These are phyloP conservation scores for Spatula versicolor DNA, from an alignment of 2,797 vertebrate genomes.

Conservation along the genomic window DNA sequence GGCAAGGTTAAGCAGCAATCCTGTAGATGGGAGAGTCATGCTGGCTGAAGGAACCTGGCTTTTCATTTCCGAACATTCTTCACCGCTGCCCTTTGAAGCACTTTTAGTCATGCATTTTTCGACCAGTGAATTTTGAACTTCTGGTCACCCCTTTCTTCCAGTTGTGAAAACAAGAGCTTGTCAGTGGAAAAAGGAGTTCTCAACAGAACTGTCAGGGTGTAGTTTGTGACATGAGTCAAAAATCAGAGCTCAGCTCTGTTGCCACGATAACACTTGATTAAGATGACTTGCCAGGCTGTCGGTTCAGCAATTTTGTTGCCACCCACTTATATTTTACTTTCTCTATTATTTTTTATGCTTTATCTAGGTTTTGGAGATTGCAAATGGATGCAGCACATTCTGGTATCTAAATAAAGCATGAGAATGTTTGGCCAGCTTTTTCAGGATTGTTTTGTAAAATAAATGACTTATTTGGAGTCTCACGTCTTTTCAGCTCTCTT, in stretches of 20 bases:
- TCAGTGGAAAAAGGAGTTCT: constrained; percentile 42
- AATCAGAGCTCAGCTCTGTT: constrained; percentile 17
- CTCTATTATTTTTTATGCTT: constrained; percentile 19
- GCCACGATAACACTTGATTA: not conserved
- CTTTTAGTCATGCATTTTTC: constrained; percentile 35
- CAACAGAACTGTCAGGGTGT: constrained; percentile 9
- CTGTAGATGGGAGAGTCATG: not conserved
- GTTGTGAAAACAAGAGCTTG: constrained; percentile 56
- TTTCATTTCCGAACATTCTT: not conserved
- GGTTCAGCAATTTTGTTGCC: not conserved
- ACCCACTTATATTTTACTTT: constrained; percentile 32
- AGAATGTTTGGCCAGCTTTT: constrained; percentile 22
- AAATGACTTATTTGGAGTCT: not conserved
- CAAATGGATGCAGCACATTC: not conserved
- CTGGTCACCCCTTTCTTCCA: constrained; percentile 50
- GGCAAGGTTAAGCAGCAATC: not conserved
- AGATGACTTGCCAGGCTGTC: constrained; percentile 7
- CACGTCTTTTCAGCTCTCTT: not conserved
- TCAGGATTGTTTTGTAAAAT: constrained; percentile 6
- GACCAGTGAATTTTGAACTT: constrained; percentile 47
- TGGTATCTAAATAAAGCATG: not conserved
- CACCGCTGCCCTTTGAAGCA: not conserved
- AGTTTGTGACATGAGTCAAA: constrained; percentile 35
- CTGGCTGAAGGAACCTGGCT: not conserved
- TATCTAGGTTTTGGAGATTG: constrained; percentile 6